Conservation (phyloP, 1,140 invertebrate genomes). For the Druon quercuslanigerum region DNA sequence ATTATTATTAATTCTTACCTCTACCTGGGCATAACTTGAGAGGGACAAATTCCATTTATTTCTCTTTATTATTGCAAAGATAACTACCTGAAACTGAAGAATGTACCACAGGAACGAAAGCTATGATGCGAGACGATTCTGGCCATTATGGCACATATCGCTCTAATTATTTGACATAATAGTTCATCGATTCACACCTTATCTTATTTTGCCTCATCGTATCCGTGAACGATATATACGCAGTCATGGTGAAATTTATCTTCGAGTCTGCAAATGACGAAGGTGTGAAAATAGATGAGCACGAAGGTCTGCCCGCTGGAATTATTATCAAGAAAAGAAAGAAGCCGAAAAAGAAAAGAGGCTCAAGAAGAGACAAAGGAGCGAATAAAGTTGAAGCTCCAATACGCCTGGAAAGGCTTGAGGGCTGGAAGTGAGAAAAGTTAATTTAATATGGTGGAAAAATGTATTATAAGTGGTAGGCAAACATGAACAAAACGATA, state of each 20-base stretch:
- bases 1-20: not conserved
- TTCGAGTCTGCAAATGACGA: not conserved
- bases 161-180: slow-evolving; percentile 11
- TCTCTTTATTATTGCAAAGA: not conserved
- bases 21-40: not conserved
- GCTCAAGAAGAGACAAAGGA: not conserved
- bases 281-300: slow-evolving; percentile 24
- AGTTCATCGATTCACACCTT: slow-evolving; percentile 15
- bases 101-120: not conserved
- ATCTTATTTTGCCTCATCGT: slow-evolving; percentile 18
- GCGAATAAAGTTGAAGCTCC: not conserved
- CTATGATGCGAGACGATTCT: not conserved
- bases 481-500: slow-evolving; percentile 3
- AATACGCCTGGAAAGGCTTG: not conserved
- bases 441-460: not conserved
- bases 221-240: slow-evolving; percentile 1
- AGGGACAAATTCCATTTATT: not conserved
- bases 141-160: slow-evolving; percentile 6
- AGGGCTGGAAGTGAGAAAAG: not conserved
- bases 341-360: not conserved
- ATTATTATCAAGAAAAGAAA: slow-evolving; percentile 12
- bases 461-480: not conserved
- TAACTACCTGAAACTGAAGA: slow-evolving; percentile 10
- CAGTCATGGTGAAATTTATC: not conserved
- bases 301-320: not conserved